Percentiles rank a stretch among this genome's conserved stretches.
Evolutionary conservation across 1,140 invertebrate species (phyloP).

Genomic region (Hydropsyche tenuis): DNA sequence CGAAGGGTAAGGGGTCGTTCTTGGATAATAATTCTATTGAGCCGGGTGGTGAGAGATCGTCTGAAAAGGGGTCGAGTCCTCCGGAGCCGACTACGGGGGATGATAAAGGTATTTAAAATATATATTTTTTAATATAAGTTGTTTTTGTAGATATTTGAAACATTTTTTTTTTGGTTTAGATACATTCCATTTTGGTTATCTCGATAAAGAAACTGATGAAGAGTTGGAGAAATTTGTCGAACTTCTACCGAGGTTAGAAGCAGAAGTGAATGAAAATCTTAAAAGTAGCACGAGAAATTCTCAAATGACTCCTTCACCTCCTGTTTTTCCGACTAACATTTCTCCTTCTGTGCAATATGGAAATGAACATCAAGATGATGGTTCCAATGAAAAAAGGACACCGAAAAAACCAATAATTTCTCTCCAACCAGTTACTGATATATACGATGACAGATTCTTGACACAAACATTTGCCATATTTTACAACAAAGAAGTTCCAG

Average conservation of each 20-base stretch:
- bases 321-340: constrained; percentile 59
- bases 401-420: constrained; percentile 50
- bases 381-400: constrained; percentile 54
- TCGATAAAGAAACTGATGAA: constrained; percentile 53
- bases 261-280: constrained; percentile 12
- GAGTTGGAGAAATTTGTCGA: constrained; percentile 44
- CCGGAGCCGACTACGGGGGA: neutral
- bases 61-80: neutral
- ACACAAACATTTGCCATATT: constrained; percentile 49
- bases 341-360: constrained; percentile 62
- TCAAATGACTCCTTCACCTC: constrained; percentile 53
- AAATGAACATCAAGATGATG: constrained; percentile 55
- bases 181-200: constrained; percentile 51
- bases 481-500: constrained; percentile 48
- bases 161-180: constrained; percentile 31
- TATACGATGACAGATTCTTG: constrained; percentile 49
- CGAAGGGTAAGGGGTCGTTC: constrained; percentile 6
- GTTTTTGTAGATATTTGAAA: neutral
- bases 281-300: constrained; percentile 50
- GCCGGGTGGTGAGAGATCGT: neutral
- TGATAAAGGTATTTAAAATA: constrained; percentile 24
- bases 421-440: constrained; percentile 47
- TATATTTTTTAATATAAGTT: too few relatives aligned
- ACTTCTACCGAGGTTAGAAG: constrained; percentile 27
- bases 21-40: constrained; percentile 22